Conservation (phyloP, 2,797 vertebrate species). For the Tenualosa ilisha region DNA sequence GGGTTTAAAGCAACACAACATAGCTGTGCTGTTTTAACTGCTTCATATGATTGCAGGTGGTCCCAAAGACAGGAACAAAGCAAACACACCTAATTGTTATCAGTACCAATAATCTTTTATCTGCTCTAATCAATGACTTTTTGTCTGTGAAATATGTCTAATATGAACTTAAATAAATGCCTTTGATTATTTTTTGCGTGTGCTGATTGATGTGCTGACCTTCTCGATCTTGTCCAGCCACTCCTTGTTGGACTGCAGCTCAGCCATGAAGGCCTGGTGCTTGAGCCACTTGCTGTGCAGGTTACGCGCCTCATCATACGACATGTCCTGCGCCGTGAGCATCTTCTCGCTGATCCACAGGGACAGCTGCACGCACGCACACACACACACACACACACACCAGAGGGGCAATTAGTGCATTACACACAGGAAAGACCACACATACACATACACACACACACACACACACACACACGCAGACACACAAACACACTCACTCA, state of each 20-base stretch:
- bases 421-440: neutral
- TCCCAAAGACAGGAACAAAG: neutral
- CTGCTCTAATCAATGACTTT: neutral
- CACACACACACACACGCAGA: too few species aligned
- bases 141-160: neutral
- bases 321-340: conserved; percentile 98
- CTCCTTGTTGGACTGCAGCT: conserved; percentile 93
- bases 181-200: neutral
- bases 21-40: too few species aligned
- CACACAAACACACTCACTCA: too few species aligned
- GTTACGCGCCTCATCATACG: conserved; percentile 96
- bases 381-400: conserved; percentile 63
- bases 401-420: neutral
- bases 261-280: conserved; percentile 97
- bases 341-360: conserved; percentile 99
- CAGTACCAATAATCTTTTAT: neutral
- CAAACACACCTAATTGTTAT: neutral
- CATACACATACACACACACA: neutral
- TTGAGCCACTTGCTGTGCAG: conserved; percentile 99
- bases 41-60: too few species aligned
- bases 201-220: conserved; percentile 81
- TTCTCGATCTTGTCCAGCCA: conserved; percentile 91
- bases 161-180: neutral
- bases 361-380: conserved; percentile 85
- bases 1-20: too few species aligned